phyloP scores from a whole-genome alignment of 2,113 vertebrate species.

The Oxyura jamaicensis region DNA sequence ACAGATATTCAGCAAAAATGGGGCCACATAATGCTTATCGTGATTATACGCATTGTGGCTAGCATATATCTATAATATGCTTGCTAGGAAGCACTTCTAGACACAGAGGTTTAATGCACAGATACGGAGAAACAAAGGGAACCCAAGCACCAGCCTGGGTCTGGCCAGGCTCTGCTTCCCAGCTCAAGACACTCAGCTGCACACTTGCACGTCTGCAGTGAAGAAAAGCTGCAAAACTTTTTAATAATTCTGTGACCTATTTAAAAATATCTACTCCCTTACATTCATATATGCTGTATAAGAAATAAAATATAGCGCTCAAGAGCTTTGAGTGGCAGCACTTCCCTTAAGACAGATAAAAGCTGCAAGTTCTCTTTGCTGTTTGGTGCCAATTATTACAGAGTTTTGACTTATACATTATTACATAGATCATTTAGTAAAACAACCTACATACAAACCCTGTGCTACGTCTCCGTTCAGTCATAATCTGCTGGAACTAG shows the following conservation, averaged over 20 bases:
- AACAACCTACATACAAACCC: slow-evolving; percentile 39
- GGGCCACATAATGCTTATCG: background rate
- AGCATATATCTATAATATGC: background rate
- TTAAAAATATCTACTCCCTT: slow-evolving; percentile 12
- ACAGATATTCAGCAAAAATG: background rate
- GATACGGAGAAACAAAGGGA: background rate
- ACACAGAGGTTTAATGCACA: background rate
- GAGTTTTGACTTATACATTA: slow-evolving; percentile 65
- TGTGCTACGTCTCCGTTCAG: background rate
- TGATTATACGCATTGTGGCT: slow-evolving; percentile 29
- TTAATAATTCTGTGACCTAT: slow-evolving; percentile 48
- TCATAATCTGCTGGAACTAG: background rate
- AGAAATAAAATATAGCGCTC: slow-evolving; percentile 52
- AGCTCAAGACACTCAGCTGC: background rate
- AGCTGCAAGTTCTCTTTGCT: slow-evolving; percentile 45
- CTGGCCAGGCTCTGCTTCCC: background rate
- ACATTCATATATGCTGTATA: slow-evolving; percentile 50
- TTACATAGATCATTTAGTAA: slow-evolving; percentile 65
- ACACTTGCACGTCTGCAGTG: fast-evolving
- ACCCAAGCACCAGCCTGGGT: background rate
- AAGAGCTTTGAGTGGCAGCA: slow-evolving; percentile 14
- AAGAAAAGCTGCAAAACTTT: slow-evolving; percentile 23
- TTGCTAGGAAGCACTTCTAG: background rate
- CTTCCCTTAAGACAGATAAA: slow-evolving; percentile 65
- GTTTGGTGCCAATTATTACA: slow-evolving; percentile 47